Percentiles rank a stretch among this genome's conserved stretches.
These are phyloP conservation scores for Pseudobourletiella spinata DNA, from an alignment of 1,140 invertebrate genomes.

Conservation along the genomic window DNA sequence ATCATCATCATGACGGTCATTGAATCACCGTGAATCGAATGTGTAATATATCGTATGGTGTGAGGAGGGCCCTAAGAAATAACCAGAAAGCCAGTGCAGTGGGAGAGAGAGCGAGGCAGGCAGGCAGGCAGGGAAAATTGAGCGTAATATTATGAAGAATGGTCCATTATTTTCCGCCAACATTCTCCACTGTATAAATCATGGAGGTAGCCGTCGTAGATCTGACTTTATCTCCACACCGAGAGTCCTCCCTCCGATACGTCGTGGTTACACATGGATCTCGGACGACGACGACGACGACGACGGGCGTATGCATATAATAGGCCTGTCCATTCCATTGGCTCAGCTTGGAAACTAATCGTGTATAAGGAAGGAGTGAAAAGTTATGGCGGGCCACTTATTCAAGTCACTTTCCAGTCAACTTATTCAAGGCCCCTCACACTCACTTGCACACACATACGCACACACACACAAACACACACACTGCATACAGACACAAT, in stretches of 20 bases:
- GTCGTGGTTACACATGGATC: no score
- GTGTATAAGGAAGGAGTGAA: no score
- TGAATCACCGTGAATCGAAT: background rate
- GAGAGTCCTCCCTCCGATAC: no score
- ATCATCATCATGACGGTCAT: background rate
- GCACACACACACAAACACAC: background rate
- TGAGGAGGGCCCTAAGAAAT: no score
- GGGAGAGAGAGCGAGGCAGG: background rate
- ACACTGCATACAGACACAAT: background rate
- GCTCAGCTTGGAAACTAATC: background rate
- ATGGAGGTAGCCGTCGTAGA: slow-evolving; percentile 1
- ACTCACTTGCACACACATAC: background rate
- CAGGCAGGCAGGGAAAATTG: background rate
- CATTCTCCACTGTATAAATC: slow-evolving; percentile 4
- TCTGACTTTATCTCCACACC: slow-evolving; percentile 1
- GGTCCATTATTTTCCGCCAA: slow-evolving; percentile 2
- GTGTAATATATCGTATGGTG: background rate
- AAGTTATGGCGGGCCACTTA: background rate
- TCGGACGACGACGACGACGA: no score
- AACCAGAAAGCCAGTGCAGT: no score
- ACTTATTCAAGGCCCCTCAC: background rate
- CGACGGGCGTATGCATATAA: no score
- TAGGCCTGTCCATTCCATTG: background rate
- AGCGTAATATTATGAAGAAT: background rate
- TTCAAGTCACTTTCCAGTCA: background rate